Evolutionary conservation across 2,797 vertebrate species (phyloP).

Genomic region (Hippopotamyrus pictus): DNA sequence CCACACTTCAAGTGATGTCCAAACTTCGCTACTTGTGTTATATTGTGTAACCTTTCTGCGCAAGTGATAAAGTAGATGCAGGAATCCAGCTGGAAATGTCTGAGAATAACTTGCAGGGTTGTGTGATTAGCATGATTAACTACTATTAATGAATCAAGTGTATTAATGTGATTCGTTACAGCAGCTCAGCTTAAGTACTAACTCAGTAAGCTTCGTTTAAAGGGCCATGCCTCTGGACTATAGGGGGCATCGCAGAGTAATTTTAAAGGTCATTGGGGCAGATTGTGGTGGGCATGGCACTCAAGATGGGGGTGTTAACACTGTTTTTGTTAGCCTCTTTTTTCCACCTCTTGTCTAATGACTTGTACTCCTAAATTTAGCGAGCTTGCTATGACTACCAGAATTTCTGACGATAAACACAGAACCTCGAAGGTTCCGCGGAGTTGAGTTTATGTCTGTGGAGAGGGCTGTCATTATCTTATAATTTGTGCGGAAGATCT

Average conservation of each 20-base stretch:
- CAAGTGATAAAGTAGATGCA: neutral
- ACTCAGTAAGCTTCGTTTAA: neutral
- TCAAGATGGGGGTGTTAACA: conserved; percentile 4
- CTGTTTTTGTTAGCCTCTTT: neutral
- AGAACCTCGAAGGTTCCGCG: conserved; percentile 31
- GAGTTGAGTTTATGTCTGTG: conserved; percentile 42
- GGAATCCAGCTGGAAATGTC: neutral
- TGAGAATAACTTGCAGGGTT: neutral
- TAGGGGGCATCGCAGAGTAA: conserved; percentile 16
- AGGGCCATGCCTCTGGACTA: neutral
- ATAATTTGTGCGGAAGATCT: conserved; percentile 49
- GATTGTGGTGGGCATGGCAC: neutral
- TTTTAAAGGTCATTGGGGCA: neutral
- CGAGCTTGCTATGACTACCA: conserved; percentile 50
- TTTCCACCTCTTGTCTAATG: conserved; percentile 32
- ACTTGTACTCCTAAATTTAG: conserved; percentile 47
- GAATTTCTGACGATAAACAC: conserved; percentile 47
- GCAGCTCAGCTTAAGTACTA: neutral
- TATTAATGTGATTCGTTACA: conserved; percentile 26
- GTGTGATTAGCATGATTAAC: neutral
- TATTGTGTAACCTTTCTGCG: neutral
- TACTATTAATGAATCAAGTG: neutral
- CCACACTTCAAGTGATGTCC: neutral
- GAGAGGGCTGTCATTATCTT: conserved; percentile 44
- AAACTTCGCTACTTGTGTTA: neutral